phyloP scores from a whole-genome alignment of 2,888 invertebrate genomes.

The Epiblema foenella region DNA sequence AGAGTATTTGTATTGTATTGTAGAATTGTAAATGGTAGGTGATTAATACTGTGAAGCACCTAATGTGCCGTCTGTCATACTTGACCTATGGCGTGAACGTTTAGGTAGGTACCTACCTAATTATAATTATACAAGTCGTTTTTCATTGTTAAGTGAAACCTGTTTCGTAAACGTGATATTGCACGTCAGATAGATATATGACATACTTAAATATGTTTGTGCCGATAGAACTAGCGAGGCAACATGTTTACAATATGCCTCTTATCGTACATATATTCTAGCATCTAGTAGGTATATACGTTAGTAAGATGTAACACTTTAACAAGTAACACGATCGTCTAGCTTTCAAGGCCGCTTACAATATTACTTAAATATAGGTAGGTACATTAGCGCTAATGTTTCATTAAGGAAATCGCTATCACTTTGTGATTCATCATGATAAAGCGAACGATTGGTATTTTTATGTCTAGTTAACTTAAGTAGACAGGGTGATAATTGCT shows the following conservation, averaged over 20 bases:
- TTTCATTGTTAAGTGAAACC: constrained; percentile 17
- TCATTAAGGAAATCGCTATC: neutral
- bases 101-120: neutral
- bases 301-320: constrained; percentile 6
- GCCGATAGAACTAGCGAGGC: constrained; percentile 7
- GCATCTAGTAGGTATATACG: neutral
- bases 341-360: constrained; percentile 6
- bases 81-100: constrained; percentile 8
- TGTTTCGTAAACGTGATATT: constrained; percentile 23
- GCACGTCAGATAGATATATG: neutral
- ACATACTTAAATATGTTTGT: neutral
- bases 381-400: constrained; percentile 7
- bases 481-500: neutral
- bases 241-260: neutral
- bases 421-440: constrained; percentile 6
- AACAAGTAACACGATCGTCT: neutral
- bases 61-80: neutral
- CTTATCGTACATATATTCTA: too few relatives aligned
- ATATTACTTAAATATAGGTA: neutral
- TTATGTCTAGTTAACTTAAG: neutral
- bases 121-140: neutral
- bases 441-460: too few relatives aligned
- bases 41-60: neutral
- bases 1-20: neutral
- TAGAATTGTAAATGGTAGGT: too few relatives aligned